These are phyloP conservation scores for Eupithecia dodoneata DNA, from an alignment of 2,888 invertebrate genomes.

Conservation along the genomic window DNA sequence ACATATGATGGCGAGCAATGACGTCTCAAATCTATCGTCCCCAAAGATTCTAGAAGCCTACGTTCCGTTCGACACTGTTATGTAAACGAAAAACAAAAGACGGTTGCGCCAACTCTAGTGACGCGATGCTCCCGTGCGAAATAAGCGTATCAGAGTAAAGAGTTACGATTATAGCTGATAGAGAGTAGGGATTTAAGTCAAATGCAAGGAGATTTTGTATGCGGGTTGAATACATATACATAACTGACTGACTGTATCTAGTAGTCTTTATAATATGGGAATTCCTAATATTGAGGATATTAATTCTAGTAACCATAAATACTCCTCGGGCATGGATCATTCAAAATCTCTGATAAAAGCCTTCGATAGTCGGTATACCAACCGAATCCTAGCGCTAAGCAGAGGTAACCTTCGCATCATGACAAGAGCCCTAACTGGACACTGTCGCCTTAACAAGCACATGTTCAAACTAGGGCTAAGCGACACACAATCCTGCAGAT, in stretches of 20 bases:
- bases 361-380: too few relatives aligned
- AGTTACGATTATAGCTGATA: neutral
- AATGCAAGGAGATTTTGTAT: neutral
- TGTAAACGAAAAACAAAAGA: neutral
- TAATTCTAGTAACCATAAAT: neutral
- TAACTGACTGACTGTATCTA: neutral
- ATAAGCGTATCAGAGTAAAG: neutral
- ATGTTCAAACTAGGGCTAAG: too few relatives aligned
- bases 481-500: too few relatives aligned
- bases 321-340: too few relatives aligned
- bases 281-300: neutral
- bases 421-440: too few relatives aligned
- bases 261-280: neutral
- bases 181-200: conserved; percentile 1
- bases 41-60: neutral
- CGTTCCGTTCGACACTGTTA: neutral
- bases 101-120: neutral
- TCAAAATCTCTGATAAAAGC: too few relatives aligned
- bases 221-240: conserved; percentile 1
- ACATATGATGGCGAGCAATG: too few relatives aligned
- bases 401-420: too few relatives aligned
- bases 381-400: too few relatives aligned
- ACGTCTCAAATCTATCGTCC: too few relatives aligned
- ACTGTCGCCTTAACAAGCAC: too few relatives aligned
- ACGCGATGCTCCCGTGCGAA: neutral